Percentiles rank a stretch among this genome's conserved stretches.
Conservation (phyloP, 2,888 invertebrate genomes). For the Allophyes oxyacanthae region DNA sequence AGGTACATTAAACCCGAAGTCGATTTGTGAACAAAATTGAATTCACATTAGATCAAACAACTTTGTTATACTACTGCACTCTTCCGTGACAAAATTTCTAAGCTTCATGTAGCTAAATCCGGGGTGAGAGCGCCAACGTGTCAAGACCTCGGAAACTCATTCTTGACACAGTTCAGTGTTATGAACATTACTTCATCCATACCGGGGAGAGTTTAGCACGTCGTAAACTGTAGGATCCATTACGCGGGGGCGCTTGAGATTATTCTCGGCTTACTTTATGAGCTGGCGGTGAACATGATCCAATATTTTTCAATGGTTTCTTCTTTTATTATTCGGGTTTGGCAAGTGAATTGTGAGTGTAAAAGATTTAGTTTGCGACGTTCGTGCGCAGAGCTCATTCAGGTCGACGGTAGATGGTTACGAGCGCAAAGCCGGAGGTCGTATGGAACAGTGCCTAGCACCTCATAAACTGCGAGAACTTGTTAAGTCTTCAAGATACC, state of each 20-base stretch:
- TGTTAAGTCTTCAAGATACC: conserved; percentile 58
- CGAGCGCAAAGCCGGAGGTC: conserved; percentile 54
- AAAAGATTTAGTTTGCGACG: conserved; percentile 52
- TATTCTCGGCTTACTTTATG: conserved; percentile 68
- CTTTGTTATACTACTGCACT: conserved; percentile 3
- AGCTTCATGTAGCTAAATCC: conserved; percentile 60
- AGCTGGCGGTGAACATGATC: conserved; percentile 59
- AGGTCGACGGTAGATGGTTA: conserved; percentile 56
- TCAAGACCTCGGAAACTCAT: conserved; percentile 73
- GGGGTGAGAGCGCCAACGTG: conserved; percentile 65
- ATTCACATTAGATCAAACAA: not conserved
- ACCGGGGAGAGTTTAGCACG: conserved; percentile 76
- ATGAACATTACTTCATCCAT: conserved; percentile 78
- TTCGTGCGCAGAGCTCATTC: conserved; percentile 62
- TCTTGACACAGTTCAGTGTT: conserved; percentile 76
- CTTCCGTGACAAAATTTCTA: conserved; percentile 46
- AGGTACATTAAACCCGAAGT: conserved; percentile 6
- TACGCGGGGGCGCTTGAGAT: conserved; percentile 71
- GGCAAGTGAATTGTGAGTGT: conserved; percentile 48
- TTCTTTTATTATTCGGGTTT: conserved; percentile 55
- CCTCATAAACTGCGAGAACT: conserved; percentile 64
- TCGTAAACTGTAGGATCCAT: conserved; percentile 82
- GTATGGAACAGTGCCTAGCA: conserved; percentile 61
- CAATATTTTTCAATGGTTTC: conserved; percentile 64
- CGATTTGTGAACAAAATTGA: not conserved